Evolutionary conservation across 2,113 vertebrate genomes (phyloP).

Genomic region (Micromys minutus): DNA sequence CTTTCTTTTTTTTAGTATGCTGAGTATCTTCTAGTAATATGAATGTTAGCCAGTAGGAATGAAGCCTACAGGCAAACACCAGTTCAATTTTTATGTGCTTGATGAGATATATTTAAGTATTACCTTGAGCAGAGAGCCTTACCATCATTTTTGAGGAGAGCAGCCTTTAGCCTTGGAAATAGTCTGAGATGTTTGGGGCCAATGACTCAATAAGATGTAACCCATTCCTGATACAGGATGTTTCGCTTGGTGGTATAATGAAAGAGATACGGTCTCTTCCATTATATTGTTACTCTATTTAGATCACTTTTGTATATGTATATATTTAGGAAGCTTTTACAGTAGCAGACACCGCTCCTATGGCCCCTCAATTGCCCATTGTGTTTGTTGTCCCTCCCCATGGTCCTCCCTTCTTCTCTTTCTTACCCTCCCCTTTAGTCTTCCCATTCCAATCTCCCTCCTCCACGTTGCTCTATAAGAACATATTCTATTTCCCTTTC

Average conservation of each 20-base stretch:
- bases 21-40: neutral
- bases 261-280: neutral
- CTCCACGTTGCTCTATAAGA: neutral
- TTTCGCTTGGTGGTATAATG: neutral
- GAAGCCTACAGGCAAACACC: neutral
- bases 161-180: neutral
- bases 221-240: neutral
- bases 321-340: neutral
- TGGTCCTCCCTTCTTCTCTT: neutral
- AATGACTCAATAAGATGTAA: neutral
- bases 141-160: neutral
- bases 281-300: neutral
- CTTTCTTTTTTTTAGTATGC: neutral
- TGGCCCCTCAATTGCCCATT: neutral
- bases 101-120: neutral
- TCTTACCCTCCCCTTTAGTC: neutral
- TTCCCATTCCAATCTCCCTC: neutral
- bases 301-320: neutral
- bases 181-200: neutral
- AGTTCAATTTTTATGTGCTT: neutral
- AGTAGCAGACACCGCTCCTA: neutral
- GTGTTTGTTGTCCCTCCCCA: neutral
- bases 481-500: neutral
- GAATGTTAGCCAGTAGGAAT: neutral
- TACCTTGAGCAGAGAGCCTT: neutral